Evolutionary conservation across 2,797 vertebrate genomes (phyloP).

Genomic region (Phrynocephalus forsythii): DNA sequence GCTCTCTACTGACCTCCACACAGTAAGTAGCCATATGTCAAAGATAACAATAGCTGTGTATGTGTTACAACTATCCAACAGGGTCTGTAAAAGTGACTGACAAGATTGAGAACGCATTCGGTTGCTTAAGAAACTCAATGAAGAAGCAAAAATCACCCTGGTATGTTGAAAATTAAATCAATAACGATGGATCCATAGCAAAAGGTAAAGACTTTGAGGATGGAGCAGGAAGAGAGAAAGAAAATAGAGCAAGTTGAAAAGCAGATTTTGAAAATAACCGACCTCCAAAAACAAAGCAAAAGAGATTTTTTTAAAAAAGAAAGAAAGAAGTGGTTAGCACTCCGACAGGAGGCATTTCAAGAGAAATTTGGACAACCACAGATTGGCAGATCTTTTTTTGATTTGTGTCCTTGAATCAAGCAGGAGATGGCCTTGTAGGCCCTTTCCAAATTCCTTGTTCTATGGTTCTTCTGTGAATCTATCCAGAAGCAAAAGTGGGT

Average conservation of each 20-base stretch:
- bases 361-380: no score
- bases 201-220: neutral
- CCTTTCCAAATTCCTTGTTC: no score
- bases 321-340: no score
- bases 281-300: neutral
- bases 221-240: neutral
- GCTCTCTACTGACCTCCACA: constrained; percentile 94
- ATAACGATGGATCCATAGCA: neutral
- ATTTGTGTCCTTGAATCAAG: no score
- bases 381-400: no score
- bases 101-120: neutral
- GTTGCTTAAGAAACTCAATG: neutral
- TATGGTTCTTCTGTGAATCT: no score
- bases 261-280: neutral
- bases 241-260: neutral
- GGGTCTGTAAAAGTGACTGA: neutral
- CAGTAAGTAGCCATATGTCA: constrained; percentile 75
- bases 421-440: no score
- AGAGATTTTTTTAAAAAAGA: no score
- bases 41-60: neutral
- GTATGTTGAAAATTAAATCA: neutral
- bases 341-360: no score
- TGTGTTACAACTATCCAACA: neutral
- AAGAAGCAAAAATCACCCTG: neutral
- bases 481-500: neutral